Percentiles rank a stretch among this genome's conserved stretches.
Evolutionary conservation across 1,140 invertebrate genomes (phyloP).

Genomic region (Philotrypesis tridentata): DNA sequence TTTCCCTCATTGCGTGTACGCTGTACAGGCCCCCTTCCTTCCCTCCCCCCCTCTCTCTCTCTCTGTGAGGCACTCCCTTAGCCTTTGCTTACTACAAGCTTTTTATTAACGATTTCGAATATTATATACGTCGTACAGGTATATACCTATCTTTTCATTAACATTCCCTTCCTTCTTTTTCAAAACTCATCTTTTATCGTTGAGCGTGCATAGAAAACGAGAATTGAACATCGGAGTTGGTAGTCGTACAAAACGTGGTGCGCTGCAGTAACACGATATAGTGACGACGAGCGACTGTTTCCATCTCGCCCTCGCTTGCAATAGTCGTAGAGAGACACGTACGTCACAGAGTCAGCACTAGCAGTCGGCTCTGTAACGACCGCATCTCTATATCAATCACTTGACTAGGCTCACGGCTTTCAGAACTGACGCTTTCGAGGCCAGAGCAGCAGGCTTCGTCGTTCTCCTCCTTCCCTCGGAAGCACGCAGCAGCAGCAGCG

Average conservation of each 20-base stretch:
- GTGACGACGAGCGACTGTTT: slow-evolving; percentile 56
- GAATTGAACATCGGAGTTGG: neutral
- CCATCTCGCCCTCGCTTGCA: slow-evolving; percentile 50
- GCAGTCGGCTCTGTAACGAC: slow-evolving; percentile 66
- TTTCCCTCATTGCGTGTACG: slow-evolving; percentile 40
- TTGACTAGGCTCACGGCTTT: slow-evolving; percentile 64
- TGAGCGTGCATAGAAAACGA: neutral
- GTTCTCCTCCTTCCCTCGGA: slow-evolving; percentile 53
- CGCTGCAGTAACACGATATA: slow-evolving; percentile 54
- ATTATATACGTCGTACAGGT: slow-evolving; percentile 39
- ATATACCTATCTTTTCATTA: neutral
- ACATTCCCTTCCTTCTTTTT: neutral
- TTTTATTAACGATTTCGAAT: slow-evolving; percentile 44
- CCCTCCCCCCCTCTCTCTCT: neutral
- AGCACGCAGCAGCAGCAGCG: slow-evolving; percentile 28
- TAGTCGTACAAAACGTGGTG: neutral
- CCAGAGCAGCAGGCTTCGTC: slow-evolving; percentile 52
- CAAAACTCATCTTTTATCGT: no score
- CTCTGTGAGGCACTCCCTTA: neutral
- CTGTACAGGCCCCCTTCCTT: neutral
- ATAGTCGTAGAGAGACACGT: slow-evolving; percentile 65
- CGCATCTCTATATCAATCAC: slow-evolving; percentile 74
- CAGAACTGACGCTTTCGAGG: slow-evolving; percentile 51
- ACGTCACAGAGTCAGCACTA: slow-evolving; percentile 73
- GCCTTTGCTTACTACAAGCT: neutral